Percentiles rank a stretch among this genome's conserved stretches.
These are phyloP conservation scores for Catalaphyllia jardinei DNA, from an alignment of 64 coral and sea anemone genomes.

Conservation along the genomic window DNA sequence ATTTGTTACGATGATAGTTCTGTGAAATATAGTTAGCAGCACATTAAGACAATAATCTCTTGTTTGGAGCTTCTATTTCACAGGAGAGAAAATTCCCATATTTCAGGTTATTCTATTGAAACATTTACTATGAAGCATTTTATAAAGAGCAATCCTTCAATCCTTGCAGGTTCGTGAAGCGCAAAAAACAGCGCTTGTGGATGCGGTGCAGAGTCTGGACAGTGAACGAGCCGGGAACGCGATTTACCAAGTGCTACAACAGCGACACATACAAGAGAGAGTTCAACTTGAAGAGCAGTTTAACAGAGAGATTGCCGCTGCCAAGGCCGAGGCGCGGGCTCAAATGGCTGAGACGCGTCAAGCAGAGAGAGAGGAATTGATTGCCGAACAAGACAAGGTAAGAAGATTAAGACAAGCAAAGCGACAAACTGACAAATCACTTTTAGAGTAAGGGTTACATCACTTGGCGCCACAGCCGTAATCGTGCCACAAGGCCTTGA, in stretches of 20 bases:
- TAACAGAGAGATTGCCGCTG: constrained; percentile 66
- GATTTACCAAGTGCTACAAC: constrained; percentile 90
- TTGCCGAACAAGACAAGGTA: constrained; percentile 94
- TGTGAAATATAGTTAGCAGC: too few relatives aligned
- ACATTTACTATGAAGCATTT: too few relatives aligned
- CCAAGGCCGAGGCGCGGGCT: constrained; percentile 92
- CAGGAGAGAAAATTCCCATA: too few relatives aligned
- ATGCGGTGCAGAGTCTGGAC: constrained; percentile 88
- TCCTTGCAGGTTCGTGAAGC: constrained; percentile 64
- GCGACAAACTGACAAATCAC: too few relatives aligned
- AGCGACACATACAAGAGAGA: constrained; percentile 92
- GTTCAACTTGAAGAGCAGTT: constrained; percentile 86
- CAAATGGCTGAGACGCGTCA: constrained; percentile 83
- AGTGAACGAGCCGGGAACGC: constrained; percentile 85
- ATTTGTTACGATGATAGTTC: too few relatives aligned
- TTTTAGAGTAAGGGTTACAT: too few relatives aligned
- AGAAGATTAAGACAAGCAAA: not conserved
- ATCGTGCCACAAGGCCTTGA: too few relatives aligned
- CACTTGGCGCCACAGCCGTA: too few relatives aligned
- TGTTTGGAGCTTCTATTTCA: too few relatives aligned
- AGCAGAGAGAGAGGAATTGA: constrained; percentile 78
- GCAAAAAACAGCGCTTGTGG: constrained; percentile 69
- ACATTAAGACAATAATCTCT: too few relatives aligned
- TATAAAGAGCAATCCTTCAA: not conserved
- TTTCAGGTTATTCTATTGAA: too few relatives aligned